Evolutionary conservation across 2,888 invertebrate genomes (phyloP).

Genomic region (Phorcus lineatus): DNA sequence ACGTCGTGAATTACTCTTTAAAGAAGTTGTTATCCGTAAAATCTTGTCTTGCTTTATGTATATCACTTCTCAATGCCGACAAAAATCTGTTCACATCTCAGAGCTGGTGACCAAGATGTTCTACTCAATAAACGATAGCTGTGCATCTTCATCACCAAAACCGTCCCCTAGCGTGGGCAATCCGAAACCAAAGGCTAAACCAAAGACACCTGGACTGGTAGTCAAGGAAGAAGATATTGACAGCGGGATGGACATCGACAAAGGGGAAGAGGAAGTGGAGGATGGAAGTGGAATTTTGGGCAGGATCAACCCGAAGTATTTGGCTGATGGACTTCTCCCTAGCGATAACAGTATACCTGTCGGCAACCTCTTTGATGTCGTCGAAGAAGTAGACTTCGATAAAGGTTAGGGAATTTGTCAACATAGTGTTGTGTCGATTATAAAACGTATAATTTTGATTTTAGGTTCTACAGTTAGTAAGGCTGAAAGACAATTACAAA

Average conservation of each 20-base stretch:
- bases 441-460: no score
- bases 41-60: no score
- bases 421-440: no score
- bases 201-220: no score
- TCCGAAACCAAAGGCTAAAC: no score
- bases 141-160: not conserved
- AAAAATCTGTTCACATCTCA: no score
- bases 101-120: not conserved
- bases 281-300: not conserved
- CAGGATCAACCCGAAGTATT: not conserved
- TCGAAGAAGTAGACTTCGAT: not conserved
- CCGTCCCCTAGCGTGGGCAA: no score
- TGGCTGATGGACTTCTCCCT: not conserved
- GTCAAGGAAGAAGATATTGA: not conserved
- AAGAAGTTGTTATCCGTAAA: no score
- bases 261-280: not conserved
- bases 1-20: no score
- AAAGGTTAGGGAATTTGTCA: not conserved
- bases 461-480: no score
- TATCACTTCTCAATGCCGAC: no score
- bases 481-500: no score
- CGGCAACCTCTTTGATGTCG: not conserved
- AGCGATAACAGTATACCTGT: not conserved
- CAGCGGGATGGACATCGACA: not conserved
- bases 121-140: not conserved